These are phyloP conservation scores for Antrozous pallidus DNA, from an alignment of 2,797 vertebrate species.

Conservation along the genomic window DNA sequence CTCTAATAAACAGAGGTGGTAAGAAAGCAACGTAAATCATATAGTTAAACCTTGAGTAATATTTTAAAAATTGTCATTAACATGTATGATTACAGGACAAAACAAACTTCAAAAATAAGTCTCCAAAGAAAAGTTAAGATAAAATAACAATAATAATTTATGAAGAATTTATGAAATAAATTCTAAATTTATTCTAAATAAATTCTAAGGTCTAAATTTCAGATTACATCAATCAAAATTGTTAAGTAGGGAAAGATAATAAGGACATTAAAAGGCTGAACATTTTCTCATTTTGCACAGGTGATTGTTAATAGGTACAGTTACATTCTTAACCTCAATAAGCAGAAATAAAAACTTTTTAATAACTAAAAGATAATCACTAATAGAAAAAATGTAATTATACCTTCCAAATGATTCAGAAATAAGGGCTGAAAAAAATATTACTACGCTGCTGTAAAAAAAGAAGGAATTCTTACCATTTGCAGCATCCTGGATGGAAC, in stretches of 20 bases:
- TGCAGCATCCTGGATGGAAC: too few relatives aligned
- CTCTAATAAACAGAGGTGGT: not conserved
- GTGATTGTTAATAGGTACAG: not conserved
- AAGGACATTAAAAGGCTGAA: not conserved
- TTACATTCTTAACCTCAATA: not conserved
- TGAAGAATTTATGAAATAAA: too few relatives aligned
- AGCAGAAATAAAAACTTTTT: slow-evolving; percentile 25
- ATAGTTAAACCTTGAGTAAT: not conserved
- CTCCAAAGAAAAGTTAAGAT: not conserved
- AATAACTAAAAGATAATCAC: not conserved
- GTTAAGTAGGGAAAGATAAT: not conserved
- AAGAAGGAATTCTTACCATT: too few relatives aligned
- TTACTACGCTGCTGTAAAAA: too few relatives aligned
- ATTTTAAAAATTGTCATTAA: not conserved
- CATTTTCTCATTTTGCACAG: not conserved
- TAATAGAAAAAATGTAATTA: slow-evolving; percentile 15
- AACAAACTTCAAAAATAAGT: not conserved
- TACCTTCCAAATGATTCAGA: not conserved
- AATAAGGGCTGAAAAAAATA: not conserved
- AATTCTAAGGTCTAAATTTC: not conserved
- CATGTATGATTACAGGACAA: not conserved
- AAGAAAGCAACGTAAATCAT: not conserved
- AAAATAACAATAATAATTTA: slow-evolving; percentile 16
- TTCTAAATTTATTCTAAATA: too few relatives aligned
- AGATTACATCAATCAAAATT: not conserved